phyloP scores from a whole-genome alignment of 2,888 invertebrate genomes.

The Ditylenchus weischeri region DNA sequence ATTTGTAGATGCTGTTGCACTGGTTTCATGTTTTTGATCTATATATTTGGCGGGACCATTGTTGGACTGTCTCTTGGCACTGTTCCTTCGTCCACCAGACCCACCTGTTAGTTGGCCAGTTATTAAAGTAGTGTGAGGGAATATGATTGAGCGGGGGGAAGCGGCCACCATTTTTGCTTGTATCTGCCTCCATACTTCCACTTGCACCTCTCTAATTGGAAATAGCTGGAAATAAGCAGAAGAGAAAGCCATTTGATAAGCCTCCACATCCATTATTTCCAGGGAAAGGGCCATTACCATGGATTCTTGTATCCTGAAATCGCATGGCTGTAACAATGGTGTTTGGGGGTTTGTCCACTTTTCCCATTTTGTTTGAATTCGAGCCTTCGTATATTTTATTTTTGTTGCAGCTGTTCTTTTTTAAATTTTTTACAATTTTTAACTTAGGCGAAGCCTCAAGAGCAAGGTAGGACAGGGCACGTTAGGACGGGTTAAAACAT shows the following conservation, averaged over 20 bases:
- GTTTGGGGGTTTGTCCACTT: too few species aligned
- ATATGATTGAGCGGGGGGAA: conserved; percentile 13
- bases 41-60: conserved; percentile 1
- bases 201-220: conserved; percentile 15
- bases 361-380: too few species aligned
- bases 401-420: too few species aligned
- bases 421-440: too few species aligned
- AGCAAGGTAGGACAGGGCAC: too few species aligned
- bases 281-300: conserved; percentile 28
- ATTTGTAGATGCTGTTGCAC: background rate
- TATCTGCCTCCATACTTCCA: conserved; percentile 19
- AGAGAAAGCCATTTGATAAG: conserved; percentile 22
- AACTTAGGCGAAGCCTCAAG: too few species aligned
- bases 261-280: conserved; percentile 26
- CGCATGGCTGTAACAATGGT: background rate
- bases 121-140: background rate
- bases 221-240: conserved; percentile 28
- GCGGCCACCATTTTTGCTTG: conserved; percentile 20
- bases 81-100: conserved; percentile 14
- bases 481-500: too few species aligned
- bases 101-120: too few species aligned
- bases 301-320: conserved; percentile 16
- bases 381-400: too few species aligned
- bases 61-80: background rate
- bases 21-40: background rate